phyloP scores from a whole-genome alignment of 2,113 vertebrate genomes.

The Phyllopteryx taeniolatus region DNA sequence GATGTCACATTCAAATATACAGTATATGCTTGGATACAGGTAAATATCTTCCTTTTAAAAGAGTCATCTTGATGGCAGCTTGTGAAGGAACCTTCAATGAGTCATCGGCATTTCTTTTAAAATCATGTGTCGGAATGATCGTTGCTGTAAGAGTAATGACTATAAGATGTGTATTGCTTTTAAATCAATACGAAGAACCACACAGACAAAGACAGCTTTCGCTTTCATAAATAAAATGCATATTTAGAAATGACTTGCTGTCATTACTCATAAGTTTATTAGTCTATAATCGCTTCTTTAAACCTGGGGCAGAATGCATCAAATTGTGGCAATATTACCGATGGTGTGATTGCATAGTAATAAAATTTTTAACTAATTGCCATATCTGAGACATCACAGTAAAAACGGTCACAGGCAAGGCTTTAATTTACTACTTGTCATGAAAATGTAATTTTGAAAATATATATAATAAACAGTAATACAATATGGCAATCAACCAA shows the following conservation, averaged over 20 bases:
- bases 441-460: no score
- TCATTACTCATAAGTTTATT: not conserved
- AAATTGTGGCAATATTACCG: no score
- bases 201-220: not conserved
- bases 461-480: no score
- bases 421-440: no score
- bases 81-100: slow-evolving; percentile 28
- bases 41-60: slow-evolving; percentile 18
- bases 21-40: not conserved
- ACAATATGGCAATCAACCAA: no score
- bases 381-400: no score
- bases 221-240: not conserved
- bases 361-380: no score
- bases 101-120: slow-evolving; percentile 35
- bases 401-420: no score
- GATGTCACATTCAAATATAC: not conserved
- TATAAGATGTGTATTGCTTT: not conserved
- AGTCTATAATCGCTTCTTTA: no score
- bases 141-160: not conserved
- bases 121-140: slow-evolving; percentile 1
- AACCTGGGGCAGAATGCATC: no score
- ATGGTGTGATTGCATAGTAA: no score
- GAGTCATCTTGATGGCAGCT: slow-evolving; percentile 1
- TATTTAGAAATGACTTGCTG: not conserved
- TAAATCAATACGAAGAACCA: not conserved